Base-by-base conservation (phyloP, 2,888 invertebrate species). In the Polylopha cassiicola region DNA sequence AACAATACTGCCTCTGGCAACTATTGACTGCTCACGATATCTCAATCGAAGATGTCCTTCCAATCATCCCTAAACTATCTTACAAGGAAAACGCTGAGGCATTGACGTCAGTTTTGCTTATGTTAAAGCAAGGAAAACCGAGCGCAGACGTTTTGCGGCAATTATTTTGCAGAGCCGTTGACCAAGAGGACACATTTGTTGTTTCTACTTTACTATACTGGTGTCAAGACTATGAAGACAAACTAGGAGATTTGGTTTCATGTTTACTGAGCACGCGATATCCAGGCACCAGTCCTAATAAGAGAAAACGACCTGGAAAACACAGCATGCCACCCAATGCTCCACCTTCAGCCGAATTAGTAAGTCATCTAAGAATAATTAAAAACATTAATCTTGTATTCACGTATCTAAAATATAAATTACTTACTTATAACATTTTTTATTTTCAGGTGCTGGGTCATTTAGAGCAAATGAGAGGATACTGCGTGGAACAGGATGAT, bases 1-100 rank as follows among this genome's bases (percentile, higher is more conserved):
- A 99, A 74, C 99, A 99, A 76, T 93, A 95, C 70, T 98, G 97
- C 73, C 89, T 99, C 27, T 99, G 99, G 99, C 98, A 98, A 76
- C 87, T 99, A 41, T 89, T 98, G 30, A 91, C 93, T 51, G 97
- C 97, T 23, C 98, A 98, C 71, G 95, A 96, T 71, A 93, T 98
- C 65, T 93, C 95, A 36, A 89, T 97, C n/a, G 96, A 97, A 63
- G 92, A 93, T 65, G 91, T 98, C 49, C 80, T 95, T 62, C 92
- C 95, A 20, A 85, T 89, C 47, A 86, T 89, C 55, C 89, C 89
- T 9, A 94, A 95, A 61, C 77, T 97, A 44, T 92, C 94, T 60
- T 91, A 91, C 70, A 88, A 91, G 66, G 92, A 91, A 56, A 95
- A 99, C 71, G 91, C 97, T 0, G 98, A 99, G 87, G 98, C 98